These are phyloP conservation scores for Brevimyrus niger DNA, from an alignment of 2,113 vertebrate species.

Conservation along the genomic window DNA sequence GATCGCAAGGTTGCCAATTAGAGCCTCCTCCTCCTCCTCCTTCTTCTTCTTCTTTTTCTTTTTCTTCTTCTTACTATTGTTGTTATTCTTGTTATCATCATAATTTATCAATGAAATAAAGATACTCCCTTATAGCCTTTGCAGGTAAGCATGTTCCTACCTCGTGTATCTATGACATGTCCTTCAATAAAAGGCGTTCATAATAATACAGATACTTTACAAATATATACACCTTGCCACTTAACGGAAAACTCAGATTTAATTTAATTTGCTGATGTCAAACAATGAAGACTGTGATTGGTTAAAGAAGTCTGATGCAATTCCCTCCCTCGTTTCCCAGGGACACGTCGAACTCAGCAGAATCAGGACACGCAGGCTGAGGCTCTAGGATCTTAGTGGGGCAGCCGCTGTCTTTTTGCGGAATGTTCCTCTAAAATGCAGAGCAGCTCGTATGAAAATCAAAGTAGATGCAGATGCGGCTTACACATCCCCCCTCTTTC, in stretches of 20 bases:
- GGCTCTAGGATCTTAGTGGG: neutral
- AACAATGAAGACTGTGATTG: neutral
- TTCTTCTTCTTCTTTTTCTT: no score
- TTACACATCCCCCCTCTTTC: neutral
- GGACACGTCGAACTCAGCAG: neutral
- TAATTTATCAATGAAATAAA: neutral
- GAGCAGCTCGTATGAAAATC: neutral
- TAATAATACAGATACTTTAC: neutral
- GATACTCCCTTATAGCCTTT: neutral
- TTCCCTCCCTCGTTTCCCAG: neutral
- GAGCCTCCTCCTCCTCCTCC: no score
- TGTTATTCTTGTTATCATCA: neutral
- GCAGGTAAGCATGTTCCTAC: no score
- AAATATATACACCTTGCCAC: neutral
- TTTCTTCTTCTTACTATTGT: no score
- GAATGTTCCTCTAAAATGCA: neutral
- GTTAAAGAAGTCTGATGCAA: neutral
- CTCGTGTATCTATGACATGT: no score
- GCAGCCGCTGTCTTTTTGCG: neutral
- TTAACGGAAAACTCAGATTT: neutral
- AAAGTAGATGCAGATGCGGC: slow-evolving; percentile 22
- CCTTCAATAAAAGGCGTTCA: neutral
- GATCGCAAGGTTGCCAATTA: neutral
- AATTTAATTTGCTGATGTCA: neutral
- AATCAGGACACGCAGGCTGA: neutral